These are phyloP conservation scores for Aphidius ervi DNA, from an alignment of 1,140 invertebrate species.

Conservation along the genomic window DNA sequence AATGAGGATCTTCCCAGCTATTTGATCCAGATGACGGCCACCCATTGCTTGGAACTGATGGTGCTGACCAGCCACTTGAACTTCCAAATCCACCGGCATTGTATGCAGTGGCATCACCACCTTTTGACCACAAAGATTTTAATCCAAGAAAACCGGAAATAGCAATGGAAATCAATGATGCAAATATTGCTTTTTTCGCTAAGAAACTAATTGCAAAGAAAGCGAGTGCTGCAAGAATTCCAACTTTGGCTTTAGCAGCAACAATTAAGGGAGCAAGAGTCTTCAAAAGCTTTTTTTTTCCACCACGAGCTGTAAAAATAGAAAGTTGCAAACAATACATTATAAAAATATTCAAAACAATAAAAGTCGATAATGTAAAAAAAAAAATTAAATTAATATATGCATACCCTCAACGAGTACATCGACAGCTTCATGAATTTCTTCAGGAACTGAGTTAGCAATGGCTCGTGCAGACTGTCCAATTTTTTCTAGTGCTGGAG, in stretches of 20 bases:
- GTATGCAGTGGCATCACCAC: slow-evolving; percentile 39
- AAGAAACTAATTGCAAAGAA: slow-evolving; percentile 60
- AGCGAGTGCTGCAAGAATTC: slow-evolving; percentile 53
- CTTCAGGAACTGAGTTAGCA: slow-evolving; percentile 47
- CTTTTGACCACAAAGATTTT: slow-evolving; percentile 52
- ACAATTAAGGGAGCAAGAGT: slow-evolving; percentile 58
- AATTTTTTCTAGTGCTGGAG: slow-evolving; percentile 47
- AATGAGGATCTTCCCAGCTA: slow-evolving; percentile 26
- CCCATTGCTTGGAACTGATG: slow-evolving; percentile 35
- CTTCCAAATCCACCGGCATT: slow-evolving; percentile 43
- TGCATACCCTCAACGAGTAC: slow-evolving; percentile 57
- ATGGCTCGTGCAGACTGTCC: slow-evolving; percentile 55
- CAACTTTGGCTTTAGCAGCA: slow-evolving; percentile 61
- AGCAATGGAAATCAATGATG: slow-evolving; percentile 60
- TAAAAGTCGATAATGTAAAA: neutral
- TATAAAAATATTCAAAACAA: neutral
- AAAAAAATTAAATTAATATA: neutral
- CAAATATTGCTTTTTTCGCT: slow-evolving; percentile 65
- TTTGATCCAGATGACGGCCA: slow-evolving; percentile 42
- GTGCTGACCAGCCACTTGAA: slow-evolving; percentile 37
- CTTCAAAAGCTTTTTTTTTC: slow-evolving; percentile 61
- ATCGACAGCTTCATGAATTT: slow-evolving; percentile 55
- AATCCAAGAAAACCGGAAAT: slow-evolving; percentile 60
- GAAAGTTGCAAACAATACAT: neutral
- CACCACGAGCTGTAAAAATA: slow-evolving; percentile 49